Conservation (phyloP, 2,888 invertebrate genomes). For the Saturnia japonica region DNA sequence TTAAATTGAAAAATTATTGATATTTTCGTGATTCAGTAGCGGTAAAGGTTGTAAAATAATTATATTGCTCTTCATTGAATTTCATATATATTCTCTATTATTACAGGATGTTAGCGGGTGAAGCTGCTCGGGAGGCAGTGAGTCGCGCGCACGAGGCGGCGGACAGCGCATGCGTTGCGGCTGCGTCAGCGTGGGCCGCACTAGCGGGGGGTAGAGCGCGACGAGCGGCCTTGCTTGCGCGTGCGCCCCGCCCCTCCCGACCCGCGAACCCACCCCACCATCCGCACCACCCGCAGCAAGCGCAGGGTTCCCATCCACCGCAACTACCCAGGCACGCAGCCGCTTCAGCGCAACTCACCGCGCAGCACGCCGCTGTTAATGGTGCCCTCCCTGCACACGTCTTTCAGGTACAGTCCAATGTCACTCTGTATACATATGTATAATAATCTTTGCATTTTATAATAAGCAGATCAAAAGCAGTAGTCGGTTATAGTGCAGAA, state of each 20-base stretch:
- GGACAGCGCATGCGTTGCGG: slow-evolving; percentile 89
- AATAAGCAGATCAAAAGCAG: too few relatives aligned
- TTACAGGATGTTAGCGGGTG: slow-evolving; percentile 87
- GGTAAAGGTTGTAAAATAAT: too few relatives aligned
- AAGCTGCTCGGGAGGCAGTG: slow-evolving; percentile 92
- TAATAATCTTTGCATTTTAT: too few relatives aligned
- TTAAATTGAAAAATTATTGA: too few relatives aligned
- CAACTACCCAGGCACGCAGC: slow-evolving; percentile 86
- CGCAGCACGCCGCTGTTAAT: slow-evolving; percentile 88
- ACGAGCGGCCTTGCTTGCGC: slow-evolving; percentile 85
- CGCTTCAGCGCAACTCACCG: slow-evolving; percentile 90
- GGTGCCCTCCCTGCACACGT: slow-evolving; percentile 85
- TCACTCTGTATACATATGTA: too few relatives aligned
- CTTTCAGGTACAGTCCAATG: slow-evolving; percentile 64
- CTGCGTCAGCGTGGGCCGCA: slow-evolving; percentile 90
- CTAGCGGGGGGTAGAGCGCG: slow-evolving; percentile 92
- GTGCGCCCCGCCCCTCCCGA: slow-evolving; percentile 82
- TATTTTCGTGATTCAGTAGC: too few relatives aligned
- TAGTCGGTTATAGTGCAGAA: too few relatives aligned
- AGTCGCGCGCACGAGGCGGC: slow-evolving; percentile 93
- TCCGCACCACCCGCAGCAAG: slow-evolving; percentile 85
- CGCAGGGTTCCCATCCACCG: slow-evolving; percentile 45
- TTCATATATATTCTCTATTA: too few relatives aligned
- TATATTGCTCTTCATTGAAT: too few relatives aligned
- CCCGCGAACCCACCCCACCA: slow-evolving; percentile 85